Evolutionary conservation across 1,140 invertebrate genomes (phyloP).

Genomic region (Heliconius nattereri): DNA sequence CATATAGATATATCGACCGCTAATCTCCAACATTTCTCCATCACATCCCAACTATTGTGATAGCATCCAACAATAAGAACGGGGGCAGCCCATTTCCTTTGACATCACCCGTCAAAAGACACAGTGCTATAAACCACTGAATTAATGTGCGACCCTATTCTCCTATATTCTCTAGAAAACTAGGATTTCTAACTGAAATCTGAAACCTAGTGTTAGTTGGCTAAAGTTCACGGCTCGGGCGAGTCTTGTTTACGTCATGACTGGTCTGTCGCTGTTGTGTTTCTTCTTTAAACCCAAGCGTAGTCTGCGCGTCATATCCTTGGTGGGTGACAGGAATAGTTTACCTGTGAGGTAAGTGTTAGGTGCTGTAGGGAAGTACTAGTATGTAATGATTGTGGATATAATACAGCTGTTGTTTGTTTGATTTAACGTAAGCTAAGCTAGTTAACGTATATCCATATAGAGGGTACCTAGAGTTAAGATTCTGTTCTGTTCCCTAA

Average conservation of each 20-base stretch:
- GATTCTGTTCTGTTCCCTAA: too few relatives aligned
- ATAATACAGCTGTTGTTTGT: too few relatives aligned
- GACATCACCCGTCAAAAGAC: conserved; percentile 20
- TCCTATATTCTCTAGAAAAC: conserved; percentile 7
- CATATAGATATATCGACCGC: neutral
- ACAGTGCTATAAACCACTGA: conserved; percentile 11
- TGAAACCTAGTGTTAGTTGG: conserved; percentile 6
- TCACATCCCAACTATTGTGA: conserved; percentile 14
- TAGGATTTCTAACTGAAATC: conserved; percentile 6
- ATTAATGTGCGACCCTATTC: conserved; percentile 18
- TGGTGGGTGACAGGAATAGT: neutral
- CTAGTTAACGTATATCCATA: too few relatives aligned
- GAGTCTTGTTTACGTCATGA: neutral
- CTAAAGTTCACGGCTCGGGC: neutral
- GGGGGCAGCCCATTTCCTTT: conserved; percentile 22
- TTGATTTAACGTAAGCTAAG: too few relatives aligned
- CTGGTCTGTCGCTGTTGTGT: conserved; percentile 1
- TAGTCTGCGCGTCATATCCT: neutral
- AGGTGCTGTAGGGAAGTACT: too few relatives aligned
- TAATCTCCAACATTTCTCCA: neutral
- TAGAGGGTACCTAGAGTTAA: too few relatives aligned
- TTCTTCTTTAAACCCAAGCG: conserved; percentile 5
- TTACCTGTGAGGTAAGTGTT: conserved; percentile 2
- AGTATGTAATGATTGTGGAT: too few relatives aligned
- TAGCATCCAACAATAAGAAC: conserved; percentile 7